Base-by-base conservation (phyloP, 2,888 invertebrate genomes). In the Seira sanloemensis region DNA sequence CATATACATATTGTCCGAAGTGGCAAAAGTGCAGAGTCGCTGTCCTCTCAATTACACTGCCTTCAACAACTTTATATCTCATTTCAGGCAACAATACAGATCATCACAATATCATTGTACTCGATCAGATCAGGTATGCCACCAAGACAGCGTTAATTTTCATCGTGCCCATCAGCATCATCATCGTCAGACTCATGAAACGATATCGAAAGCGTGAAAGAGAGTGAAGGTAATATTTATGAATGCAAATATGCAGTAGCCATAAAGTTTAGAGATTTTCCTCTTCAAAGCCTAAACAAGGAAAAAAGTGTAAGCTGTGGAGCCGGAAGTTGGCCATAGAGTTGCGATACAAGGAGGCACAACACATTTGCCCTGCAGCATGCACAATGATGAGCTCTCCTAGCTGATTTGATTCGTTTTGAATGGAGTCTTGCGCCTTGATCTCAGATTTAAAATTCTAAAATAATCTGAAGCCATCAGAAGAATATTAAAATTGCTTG, bases 301-400 rank as follows among this genome's bases (percentile, higher is more conserved):
- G 67, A 67, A 67, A 24, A 67, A 24, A 67, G 67, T 67, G 67
- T 24, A 67, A 67, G n/a, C 23, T 19, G 21, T 46, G n/a, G 16
- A 50, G 50, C 50, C 84, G 84, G 84, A 84, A 84, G 84, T 78
- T 75, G 84, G 69, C 71, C 46, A 74, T 67, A 74, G 73, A 58
- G 25, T 68, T 58, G 68, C 37, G 26, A 24, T 25, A n/a, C 1
- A 68, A n/a, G n/a, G n/a, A n/a, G n/a, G n/a, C 5, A 37, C 37
- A 58, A 7, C 2, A 7, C 19, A 19, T 19, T 65, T 65, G 65
- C 23, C 23, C 21, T 65, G 65, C 21, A 23, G 23, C 23, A 16
- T n/a, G n/a, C n/a, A n/a, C n/a, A n/a, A n/a, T 37, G 37, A 37
- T 37, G 37, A n/a, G 37, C 37, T 37, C 5, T 7, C 12, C 5